Base-by-base conservation (phyloP, 2,113 vertebrate species). In the Tetrao urogallus region DNA sequence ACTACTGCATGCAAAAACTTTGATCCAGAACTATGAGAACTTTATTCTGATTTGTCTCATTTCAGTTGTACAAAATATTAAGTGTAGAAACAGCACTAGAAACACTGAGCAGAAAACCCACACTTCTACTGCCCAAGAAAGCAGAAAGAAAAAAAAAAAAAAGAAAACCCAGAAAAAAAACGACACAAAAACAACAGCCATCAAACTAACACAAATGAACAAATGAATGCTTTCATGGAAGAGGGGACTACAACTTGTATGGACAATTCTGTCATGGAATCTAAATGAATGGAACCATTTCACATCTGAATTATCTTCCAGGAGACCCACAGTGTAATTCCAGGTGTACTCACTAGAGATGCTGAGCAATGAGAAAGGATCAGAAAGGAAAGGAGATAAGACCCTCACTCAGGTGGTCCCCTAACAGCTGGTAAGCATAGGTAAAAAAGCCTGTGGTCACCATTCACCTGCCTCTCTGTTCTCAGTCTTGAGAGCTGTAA, bases 31-130 rank as follows among this genome's bases (percentile, higher is more conserved):
- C 21, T 10, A 57, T 12, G 15, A 54, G 27, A 14, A 69, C 13
- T 88, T 81, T 42, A 54, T 34, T 74, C 42, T 57, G 36, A 90
- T 14, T 38, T 64, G 8, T 13, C 36, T 47, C 52, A 34, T 32
- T 40, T 47, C 3, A 1, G 15, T 54, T 82, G 22, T 13, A 13
- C 1, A 0, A 9, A 86, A 11, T 10, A 54, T 1, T 61, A 32
- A 65, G 52, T 43, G 57, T 8, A 92, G 86, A 83, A 71, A 4
- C 21, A 80, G 63, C 40, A 63, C 21, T 34, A 85, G 66, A 94
- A 85, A 38, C 66, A 54, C 6, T 8, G 27, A 57, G 57, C 40
- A 77, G 73, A 18, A 90, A 77, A 74, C 12, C 5, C 60, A 36
- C 13, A 25, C 11, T 61, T 64, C n/a, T 18, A 74, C 11, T 36